Conservation (phyloP, 2,797 vertebrate species). For the Sternarchorhynchus goeldii region DNA sequence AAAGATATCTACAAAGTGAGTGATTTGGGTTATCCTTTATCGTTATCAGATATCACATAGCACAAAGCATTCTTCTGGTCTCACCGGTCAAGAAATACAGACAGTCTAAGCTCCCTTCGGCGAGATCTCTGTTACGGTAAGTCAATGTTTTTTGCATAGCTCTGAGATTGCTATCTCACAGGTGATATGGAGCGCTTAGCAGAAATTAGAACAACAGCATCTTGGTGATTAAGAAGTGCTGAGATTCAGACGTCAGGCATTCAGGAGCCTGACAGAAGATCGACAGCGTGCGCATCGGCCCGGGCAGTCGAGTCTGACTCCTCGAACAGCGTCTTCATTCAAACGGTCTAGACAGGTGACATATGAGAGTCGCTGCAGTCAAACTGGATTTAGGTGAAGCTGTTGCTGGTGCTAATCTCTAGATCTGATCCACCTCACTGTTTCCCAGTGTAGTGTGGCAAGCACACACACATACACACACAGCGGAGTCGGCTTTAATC, state of each 20-base stretch:
- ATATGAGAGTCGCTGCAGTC: conserved; percentile 40
- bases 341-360: conserved; percentile 38
- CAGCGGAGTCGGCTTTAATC: conserved; percentile 20
- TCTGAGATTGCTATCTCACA: conserved; percentile 45
- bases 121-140: conserved; percentile 41
- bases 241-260: conserved; percentile 35
- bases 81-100: conserved; percentile 32
- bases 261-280: conserved; percentile 47
- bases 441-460: conserved; percentile 53
- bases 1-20: not conserved
- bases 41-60: conserved; percentile 29
- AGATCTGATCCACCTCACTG: conserved; percentile 44
- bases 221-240: conserved; percentile 54
- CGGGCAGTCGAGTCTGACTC: conserved; percentile 15
- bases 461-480: not conserved
- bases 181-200: conserved; percentile 33
- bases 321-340: conserved; percentile 43
- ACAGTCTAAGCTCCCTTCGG: conserved; percentile 31
- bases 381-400: conserved; percentile 46
- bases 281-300: conserved; percentile 33
- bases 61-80: conserved; percentile 11
- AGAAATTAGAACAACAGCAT: conserved; percentile 42
- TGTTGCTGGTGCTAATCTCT: conserved; percentile 43
- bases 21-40: conserved; percentile 10
- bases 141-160: conserved; percentile 42